These are phyloP conservation scores for Pogoniulus pusillus DNA, from an alignment of 2,797 vertebrate species.

Conservation along the genomic window DNA sequence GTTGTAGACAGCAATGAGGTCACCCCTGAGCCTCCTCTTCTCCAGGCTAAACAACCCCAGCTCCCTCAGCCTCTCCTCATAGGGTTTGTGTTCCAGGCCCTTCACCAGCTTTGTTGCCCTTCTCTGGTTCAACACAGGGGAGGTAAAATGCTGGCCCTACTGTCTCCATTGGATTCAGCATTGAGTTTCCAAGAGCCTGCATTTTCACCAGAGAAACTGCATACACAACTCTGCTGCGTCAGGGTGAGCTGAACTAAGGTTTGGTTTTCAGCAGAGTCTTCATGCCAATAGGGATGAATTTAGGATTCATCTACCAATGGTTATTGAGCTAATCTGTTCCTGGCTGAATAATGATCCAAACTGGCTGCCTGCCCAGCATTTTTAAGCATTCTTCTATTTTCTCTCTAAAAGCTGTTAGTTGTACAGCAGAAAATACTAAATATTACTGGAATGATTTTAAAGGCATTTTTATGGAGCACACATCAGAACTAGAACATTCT, in stretches of 20 bases:
- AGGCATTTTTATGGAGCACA: not conserved
- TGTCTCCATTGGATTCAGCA: not conserved
- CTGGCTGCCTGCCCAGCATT: slow-evolving; percentile 27
- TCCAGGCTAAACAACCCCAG: too few species aligned
- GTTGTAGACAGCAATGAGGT: too few species aligned
- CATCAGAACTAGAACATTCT: not conserved
- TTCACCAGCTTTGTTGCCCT: too few species aligned
- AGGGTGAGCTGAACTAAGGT: not conserved
- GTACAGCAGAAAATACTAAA: not conserved
- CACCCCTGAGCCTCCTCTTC: too few species aligned
- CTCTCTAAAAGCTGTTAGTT: not conserved
- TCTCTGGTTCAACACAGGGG: not conserved
- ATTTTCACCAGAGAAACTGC: not conserved
- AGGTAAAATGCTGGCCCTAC: not conserved
- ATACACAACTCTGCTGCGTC: not conserved
- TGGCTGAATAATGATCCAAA: not conserved
- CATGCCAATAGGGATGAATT: not conserved
- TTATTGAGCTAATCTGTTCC: not conserved
- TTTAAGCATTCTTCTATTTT: slow-evolving; percentile 27
- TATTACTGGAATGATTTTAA: slow-evolving; percentile 1
- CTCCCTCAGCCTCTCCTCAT: too few species aligned
- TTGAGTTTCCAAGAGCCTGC: not conserved
- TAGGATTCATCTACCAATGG: not conserved
- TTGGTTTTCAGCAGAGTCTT: not conserved
- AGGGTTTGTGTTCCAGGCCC: too few species aligned